Conservation (phyloP, 2,113 vertebrate species). For the Rhinolophus sinicus region DNA sequence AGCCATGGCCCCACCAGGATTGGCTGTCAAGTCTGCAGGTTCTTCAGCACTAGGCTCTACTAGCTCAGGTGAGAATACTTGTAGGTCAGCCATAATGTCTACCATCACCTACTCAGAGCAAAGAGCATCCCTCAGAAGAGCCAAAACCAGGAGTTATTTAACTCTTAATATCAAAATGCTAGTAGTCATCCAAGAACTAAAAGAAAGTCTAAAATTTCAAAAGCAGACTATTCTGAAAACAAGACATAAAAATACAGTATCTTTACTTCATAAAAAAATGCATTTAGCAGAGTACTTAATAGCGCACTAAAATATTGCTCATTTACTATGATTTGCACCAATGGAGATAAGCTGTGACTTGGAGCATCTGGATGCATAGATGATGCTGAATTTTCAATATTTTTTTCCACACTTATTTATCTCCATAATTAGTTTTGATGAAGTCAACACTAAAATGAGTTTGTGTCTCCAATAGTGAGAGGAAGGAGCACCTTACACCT, state of each 20-base stretch:
- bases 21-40: background rate
- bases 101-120: constrained; percentile 1
- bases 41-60: background rate
- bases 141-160: background rate
- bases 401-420: background rate
- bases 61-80: background rate
- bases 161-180: background rate
- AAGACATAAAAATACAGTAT: background rate
- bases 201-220: constrained; percentile 36
- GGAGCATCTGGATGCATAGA: background rate
- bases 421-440: background rate
- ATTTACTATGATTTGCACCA: background rate
- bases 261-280: background rate
- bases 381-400: background rate
- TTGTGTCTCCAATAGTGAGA: background rate
- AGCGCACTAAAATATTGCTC: background rate
- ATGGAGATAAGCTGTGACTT: background rate
- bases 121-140: background rate
- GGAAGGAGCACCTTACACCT: background rate
- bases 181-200: constrained; percentile 13
- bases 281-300: background rate
- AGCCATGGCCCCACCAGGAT: background rate
- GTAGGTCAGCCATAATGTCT: constrained; percentile 49
- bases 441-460: background rate
- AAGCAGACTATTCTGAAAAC: background rate